Conservation (phyloP, 2,797 vertebrate species). For the Coregonus suidteri region DNA sequence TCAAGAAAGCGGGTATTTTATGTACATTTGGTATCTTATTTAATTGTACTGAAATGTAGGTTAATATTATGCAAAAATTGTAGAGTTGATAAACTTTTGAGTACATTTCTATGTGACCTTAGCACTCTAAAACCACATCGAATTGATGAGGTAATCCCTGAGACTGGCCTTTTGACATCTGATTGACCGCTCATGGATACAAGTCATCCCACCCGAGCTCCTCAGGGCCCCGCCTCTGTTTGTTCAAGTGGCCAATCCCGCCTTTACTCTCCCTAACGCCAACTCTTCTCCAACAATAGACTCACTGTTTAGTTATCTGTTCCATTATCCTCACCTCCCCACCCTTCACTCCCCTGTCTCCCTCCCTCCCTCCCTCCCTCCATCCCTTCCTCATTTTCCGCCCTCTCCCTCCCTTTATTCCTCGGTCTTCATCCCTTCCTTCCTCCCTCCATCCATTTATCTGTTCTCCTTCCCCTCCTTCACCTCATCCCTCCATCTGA, state of each 20-base stretch:
- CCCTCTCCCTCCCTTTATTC: no score
- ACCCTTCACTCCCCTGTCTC: conserved; percentile 16
- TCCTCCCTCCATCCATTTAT: conserved; percentile 41
- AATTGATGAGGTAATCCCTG: not conserved
- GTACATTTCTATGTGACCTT: not conserved
- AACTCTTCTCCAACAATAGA: conserved; percentile 58
- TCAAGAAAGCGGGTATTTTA: not conserved
- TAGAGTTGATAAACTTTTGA: not conserved
- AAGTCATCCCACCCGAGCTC: conserved; percentile 25
- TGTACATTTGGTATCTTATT: not conserved
- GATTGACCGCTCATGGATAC: conserved; percentile 20
- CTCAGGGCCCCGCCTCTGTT: conserved; percentile 35
- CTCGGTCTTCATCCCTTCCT: conserved; percentile 11
- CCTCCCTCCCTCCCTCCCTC: not conserved
- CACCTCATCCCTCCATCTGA: conserved; percentile 61
- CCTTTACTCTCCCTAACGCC: conserved; percentile 35
- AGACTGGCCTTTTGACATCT: conserved; percentile 25
- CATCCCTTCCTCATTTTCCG: no score
- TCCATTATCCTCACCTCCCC: conserved; percentile 26
- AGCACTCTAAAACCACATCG: not conserved
- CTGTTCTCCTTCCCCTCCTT: conserved; percentile 16
- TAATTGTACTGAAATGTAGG: conserved; percentile 1
- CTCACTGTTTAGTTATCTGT: conserved; percentile 62
- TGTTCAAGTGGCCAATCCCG: conserved; percentile 50
- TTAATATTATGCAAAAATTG: not conserved